Percentiles rank a stretch among this genome's conserved stretches.
Conservation (phyloP, 2,797 vertebrate species). For the Etheostoma nigrum region DNA sequence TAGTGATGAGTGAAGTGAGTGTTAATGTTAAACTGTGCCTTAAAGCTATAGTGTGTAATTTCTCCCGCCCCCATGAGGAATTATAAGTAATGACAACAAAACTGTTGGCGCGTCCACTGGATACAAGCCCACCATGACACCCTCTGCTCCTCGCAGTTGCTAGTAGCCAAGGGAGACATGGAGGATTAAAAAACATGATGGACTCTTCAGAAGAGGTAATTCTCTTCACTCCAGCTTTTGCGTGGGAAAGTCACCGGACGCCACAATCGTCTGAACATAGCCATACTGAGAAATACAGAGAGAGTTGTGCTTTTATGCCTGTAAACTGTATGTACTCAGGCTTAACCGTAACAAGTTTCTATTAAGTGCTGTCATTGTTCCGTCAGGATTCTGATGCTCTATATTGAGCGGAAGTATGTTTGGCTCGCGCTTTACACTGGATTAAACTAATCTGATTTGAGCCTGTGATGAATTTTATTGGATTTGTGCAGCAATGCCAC, state of each 20-base stretch:
- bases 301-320: background rate
- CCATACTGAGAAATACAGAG: no score
- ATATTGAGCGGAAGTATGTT: conserved; percentile 45
- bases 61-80: no score
- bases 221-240: no score
- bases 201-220: no score
- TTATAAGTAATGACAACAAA: no score
- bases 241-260: no score
- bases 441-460: conserved; percentile 78
- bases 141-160: no score
- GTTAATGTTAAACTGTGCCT: background rate
- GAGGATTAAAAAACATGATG: no score
- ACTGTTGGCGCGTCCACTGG: no score
- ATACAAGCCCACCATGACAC: no score
- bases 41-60: background rate
- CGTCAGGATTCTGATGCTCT: conserved; percentile 27
- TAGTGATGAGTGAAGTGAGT: background rate
- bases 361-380: conserved; percentile 42
- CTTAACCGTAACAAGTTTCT: conserved; percentile 19
- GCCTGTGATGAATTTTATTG: conserved; percentile 70
- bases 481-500: conserved; percentile 58
- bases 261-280: no score
- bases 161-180: no score
- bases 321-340: conserved; percentile 1
- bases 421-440: conserved; percentile 52